Evolutionary conservation across 1,140 invertebrate species (phyloP), one percentile per base, ranked within the genome.

Genomic region (Hirudo medicinalis): DNA sequence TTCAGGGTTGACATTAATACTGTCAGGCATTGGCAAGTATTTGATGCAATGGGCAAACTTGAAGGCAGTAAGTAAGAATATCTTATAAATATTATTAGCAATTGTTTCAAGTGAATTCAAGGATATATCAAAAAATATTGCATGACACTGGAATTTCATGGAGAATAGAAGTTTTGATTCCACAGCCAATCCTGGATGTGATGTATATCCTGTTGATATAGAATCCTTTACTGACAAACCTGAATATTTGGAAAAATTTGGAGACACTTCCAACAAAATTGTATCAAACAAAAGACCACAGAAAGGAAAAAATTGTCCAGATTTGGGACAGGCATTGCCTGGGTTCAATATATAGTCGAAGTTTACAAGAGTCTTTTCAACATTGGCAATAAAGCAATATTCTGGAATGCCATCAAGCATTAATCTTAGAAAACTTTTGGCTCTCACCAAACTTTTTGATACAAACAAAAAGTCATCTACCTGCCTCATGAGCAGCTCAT

Each of bases 271-370:
- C 20, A 72, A 57, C 11, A 63, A 43, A 19, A 19, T 53, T 17
- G 53, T 29, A 53, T 72, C 71, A 68, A 72, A 20, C n/a, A 72
- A 32, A 32, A 72, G n/a, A 15, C 71, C 71, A 72, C 71, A 72
- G 32, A 60, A 72, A 15, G 71, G 71, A 67, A 72, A 68, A 49
- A 43, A 54, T 67, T 49, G 25, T 49, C 19, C 40, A 32, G 22
- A 49, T 27, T n/a, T 68, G 22, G 27, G n/a, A 25, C 40, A 53
- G 53, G 11, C n/a, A 49, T 53, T 70, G 22, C 25, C 53, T 25
- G 36, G 25, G 53, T 15, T 43, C 0, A 11, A 9, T n/a, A n/a
- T 13, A 36, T 68, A 29, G 25, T 67, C 54, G 20, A 72, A 67
- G 36, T 68, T 68, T 22, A 40, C 25, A 11, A 68, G 27, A 43